Evolutionary conservation across 30 jellyfish, hydroid and myxozoan species (phyloP), one percentile per base, ranked within the genome.

Genomic region (Pseudorhiza aurosa): DNA sequence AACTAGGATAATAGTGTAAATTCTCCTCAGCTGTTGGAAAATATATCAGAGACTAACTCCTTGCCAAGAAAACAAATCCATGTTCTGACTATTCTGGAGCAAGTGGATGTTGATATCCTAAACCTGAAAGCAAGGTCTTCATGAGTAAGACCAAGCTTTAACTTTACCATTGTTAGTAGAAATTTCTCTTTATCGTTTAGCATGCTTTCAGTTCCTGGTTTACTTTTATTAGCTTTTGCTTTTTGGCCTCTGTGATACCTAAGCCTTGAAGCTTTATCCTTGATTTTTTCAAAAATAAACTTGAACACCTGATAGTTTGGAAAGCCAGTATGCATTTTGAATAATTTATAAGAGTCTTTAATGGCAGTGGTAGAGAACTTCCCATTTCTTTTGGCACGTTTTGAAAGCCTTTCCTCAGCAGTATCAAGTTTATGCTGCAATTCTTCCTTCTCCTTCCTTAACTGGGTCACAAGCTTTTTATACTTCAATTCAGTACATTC

Each of bases 91-190:
- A 75, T 75, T 26, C 65, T 55, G 56, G 88, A 75, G 51, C 70
- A 53, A n/a, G 81, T 75, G n/a, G 65, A n/a, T 2, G 24, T 26
- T 9, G 77, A 53, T 7, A 56, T 58, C 28, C 65, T 42, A 75
- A 75, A 75, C n/a, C 79, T 53, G 65, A 32, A 53, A 35, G 88
- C 88, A 53, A 75, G 72, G 65, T 75, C 88, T 18, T 51, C 65
- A 8, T 50, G 60, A 14, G 81, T 30, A 11, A 75, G 60, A n/a
- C 88, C 88, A 33, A 53, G 76, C 39, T 42, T 29, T 28, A 75
- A 30, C 56, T 36, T 58, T 53, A 51, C 37, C 36, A 72, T 6
- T 26, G 82, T 47, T 22, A 72, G 58, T 19, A 51, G 30, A 35
- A 56, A 29, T 67, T 72, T 49, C 12, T 28, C 55, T 32, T 46